Conservation (phyloP, 1,140 invertebrate genomes). For the Battus philenor region DNA sequence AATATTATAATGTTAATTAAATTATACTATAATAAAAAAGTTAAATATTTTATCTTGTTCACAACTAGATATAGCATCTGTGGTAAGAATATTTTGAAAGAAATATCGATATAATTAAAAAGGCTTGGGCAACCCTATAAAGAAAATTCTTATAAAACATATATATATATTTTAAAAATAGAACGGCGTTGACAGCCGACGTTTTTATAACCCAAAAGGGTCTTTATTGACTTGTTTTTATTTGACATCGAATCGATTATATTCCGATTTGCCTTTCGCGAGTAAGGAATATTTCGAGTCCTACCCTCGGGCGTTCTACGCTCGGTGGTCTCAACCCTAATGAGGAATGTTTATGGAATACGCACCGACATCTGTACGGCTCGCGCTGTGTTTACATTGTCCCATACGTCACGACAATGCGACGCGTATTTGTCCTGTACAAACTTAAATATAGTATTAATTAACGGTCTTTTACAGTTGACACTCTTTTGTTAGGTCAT, state of each 20-base stretch:
- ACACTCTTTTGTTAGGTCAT: too few relatives aligned
- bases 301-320: neutral
- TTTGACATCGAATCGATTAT: neutral
- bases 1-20: too few relatives aligned
- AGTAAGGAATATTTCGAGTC: neutral
- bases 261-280: neutral
- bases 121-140: too few relatives aligned
- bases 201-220: neutral
- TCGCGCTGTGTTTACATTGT: constrained; percentile 21
- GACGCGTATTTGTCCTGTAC: neutral
- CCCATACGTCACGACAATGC: constrained; percentile 18
- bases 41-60: too few relatives aligned
- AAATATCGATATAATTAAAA: too few relatives aligned
- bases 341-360: constrained; percentile 23
- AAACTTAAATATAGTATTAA: too few relatives aligned
- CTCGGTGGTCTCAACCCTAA: constrained; percentile 13
- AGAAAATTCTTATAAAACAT: too few relatives aligned
- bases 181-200: neutral
- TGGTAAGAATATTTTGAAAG: too few relatives aligned
- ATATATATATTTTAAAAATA: too few relatives aligned
- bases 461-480: too few relatives aligned
- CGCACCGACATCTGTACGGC: constrained; percentile 23
- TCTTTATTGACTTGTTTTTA: neutral
- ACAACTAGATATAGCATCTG: too few relatives aligned
- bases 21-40: too few relatives aligned